Conservation (phyloP, 2,888 invertebrate species). For the Phortica okadai region DNA sequence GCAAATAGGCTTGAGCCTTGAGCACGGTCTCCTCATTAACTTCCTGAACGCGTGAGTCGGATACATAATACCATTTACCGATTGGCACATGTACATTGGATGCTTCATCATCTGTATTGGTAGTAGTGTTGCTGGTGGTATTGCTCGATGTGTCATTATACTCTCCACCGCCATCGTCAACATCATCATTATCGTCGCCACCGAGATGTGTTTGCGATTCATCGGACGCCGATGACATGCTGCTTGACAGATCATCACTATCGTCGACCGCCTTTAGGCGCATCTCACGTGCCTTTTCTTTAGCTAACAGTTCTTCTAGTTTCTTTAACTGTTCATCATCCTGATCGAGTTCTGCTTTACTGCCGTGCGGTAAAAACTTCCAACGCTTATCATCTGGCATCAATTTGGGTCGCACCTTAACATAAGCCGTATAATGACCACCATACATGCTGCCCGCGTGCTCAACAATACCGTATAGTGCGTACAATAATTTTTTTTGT, state of each 20-base stretch:
- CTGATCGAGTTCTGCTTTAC: slow-evolving; percentile 78
- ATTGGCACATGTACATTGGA: slow-evolving; percentile 77
- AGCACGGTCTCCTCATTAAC: slow-evolving; percentile 88
- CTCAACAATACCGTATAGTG: slow-evolving; percentile 96
- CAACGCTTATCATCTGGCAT: slow-evolving; percentile 82
- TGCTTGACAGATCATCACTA: slow-evolving; percentile 79
- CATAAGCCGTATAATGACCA: slow-evolving; percentile 93
- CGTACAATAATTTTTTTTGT: slow-evolving; percentile 86
- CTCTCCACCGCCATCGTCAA: slow-evolving; percentile 65
- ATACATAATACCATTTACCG: slow-evolving; percentile 95
- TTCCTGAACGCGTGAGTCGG: slow-evolving; percentile 91
- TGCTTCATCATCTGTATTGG: slow-evolving; percentile 68
- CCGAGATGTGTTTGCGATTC: slow-evolving; percentile 73
- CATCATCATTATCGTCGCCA: slow-evolving; percentile 70
- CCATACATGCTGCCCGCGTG: slow-evolving; percentile 94
- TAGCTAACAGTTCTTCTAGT: slow-evolving; percentile 74
- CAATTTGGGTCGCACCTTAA: slow-evolving; percentile 87
- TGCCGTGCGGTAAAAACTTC: slow-evolving; percentile 84
- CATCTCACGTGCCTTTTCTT: slow-evolving; percentile 72
- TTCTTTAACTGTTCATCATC: slow-evolving; percentile 77
- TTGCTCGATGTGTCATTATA: slow-evolving; percentile 33
- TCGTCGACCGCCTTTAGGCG: slow-evolving; percentile 73
- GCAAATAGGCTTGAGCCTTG: slow-evolving; percentile 92
- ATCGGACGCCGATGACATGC: slow-evolving; percentile 63
- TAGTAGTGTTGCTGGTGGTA: slow-evolving; percentile 68